These are phyloP conservation scores for Amphiduros pacificus DNA, from an alignment of 2,888 invertebrate genomes.

Conservation along the genomic window DNA sequence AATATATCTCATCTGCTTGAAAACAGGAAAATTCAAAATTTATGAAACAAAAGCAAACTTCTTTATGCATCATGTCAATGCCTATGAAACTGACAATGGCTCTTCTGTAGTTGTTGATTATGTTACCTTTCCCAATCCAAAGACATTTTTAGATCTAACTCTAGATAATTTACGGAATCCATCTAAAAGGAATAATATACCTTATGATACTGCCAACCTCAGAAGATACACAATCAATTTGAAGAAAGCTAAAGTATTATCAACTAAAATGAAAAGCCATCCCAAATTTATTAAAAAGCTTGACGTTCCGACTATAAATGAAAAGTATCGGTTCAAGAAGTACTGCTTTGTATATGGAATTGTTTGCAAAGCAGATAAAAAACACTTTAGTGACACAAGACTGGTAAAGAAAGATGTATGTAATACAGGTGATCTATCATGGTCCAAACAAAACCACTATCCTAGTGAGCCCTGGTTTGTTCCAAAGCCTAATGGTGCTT, in stretches of 20 bases:
- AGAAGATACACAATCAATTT: conserved; percentile 42
- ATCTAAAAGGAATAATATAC: conserved; percentile 36
- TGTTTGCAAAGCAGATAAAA: conserved; percentile 42
- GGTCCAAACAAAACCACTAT: conserved; percentile 40
- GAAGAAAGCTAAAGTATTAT: too few species aligned
- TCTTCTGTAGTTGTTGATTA: conserved; percentile 42
- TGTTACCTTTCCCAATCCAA: conserved; percentile 42
- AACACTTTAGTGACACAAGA: conserved; percentile 35
- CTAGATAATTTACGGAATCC: conserved; percentile 36
- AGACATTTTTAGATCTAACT: conserved; percentile 40
- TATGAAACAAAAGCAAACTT: conserved; percentile 40
- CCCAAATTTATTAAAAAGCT: conserved; percentile 35
- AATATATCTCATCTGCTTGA: conserved; percentile 42
- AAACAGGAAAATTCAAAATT: conserved; percentile 33
- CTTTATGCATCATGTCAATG: conserved; percentile 52
- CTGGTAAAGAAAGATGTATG: conserved; percentile 52
- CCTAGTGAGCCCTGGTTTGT: conserved; percentile 51
- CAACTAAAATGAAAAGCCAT: too few species aligned
- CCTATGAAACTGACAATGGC: conserved; percentile 36
- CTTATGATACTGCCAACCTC: conserved; percentile 29
- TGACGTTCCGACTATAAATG: conserved; percentile 52
- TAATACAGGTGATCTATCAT: conserved; percentile 39
- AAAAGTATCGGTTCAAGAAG: conserved; percentile 36
- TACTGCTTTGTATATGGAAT: conserved; percentile 52
- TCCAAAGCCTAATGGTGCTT: conserved; percentile 32